Percentiles rank a stretch among this genome's conserved stretches.
Conservation (phyloP, 2,888 invertebrate species). For the Hipparchia semele region DNA sequence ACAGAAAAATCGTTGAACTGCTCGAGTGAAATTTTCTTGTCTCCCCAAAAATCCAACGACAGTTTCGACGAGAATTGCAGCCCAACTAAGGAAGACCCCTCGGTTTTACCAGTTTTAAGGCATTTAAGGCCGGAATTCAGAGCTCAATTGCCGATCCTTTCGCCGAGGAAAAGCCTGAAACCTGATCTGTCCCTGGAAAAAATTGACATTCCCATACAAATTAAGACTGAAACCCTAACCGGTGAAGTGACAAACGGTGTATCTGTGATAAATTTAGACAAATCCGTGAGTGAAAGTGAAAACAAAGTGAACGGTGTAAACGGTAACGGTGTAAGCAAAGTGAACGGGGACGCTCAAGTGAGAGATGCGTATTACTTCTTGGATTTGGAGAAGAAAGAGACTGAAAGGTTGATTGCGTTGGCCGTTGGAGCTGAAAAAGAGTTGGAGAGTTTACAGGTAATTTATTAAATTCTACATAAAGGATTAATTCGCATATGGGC, state of each 20-base stretch:
- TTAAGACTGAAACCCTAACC: constrained; percentile 55
- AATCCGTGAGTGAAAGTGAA: constrained; percentile 49
- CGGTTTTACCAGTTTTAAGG: constrained; percentile 88
- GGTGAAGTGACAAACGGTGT: constrained; percentile 62
- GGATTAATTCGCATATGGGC: too few species aligned
- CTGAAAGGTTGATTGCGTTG: constrained; percentile 86
- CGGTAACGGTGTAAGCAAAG: constrained; percentile 46
- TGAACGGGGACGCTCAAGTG: constrained; percentile 50
- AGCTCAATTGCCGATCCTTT: constrained; percentile 89
- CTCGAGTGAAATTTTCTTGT: constrained; percentile 59
- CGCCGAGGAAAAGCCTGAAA: constrained; percentile 80
- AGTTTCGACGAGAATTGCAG: constrained; percentile 53
- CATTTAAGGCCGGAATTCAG: constrained; percentile 93
- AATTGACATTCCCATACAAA: constrained; percentile 59
- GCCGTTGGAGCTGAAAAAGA: constrained; percentile 88
- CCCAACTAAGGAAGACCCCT: constrained; percentile 61
- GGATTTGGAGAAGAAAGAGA: constrained; percentile 88
- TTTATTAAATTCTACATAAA: background rate
- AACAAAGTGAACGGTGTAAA: constrained; percentile 51
- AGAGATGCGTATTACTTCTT: constrained; percentile 92
- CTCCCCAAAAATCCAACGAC: constrained; percentile 57
- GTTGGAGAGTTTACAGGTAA: constrained; percentile 81
- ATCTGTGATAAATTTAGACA: constrained; percentile 71
- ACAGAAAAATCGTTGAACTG: constrained; percentile 72
- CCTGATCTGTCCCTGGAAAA: constrained; percentile 66